Conservation (phyloP, 1,140 invertebrate species). For the Drosophila repleta region DNA sequence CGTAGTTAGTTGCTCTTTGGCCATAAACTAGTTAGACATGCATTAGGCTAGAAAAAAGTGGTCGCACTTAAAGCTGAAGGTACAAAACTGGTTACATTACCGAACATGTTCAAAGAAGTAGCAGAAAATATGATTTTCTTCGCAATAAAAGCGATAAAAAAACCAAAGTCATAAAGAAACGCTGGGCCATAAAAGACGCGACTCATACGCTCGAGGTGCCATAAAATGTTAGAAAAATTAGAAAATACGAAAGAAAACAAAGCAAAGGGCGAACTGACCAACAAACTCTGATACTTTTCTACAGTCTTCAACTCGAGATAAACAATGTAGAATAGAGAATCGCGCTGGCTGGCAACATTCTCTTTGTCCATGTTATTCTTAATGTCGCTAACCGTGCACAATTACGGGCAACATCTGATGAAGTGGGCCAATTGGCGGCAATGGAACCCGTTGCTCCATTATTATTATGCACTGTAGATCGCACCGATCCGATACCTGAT, state of each 20-base stretch:
- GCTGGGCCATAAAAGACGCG: constrained; percentile 41
- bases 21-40: constrained; percentile 75
- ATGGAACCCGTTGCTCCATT: constrained; percentile 26
- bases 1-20: constrained; percentile 24
- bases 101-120: constrained; percentile 3
- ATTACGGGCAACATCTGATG: constrained; percentile 70
- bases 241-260: constrained; percentile 25
- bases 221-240: constrained; percentile 66
- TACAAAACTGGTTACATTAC: constrained; percentile 77
- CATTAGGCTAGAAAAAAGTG: constrained; percentile 59
- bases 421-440: constrained; percentile 72
- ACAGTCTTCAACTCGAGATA: not conserved
- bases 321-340: constrained; percentile 1
- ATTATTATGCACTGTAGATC: not conserved
- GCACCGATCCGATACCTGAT: not conserved
- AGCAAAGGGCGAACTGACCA: constrained; percentile 45
- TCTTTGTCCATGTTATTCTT: constrained; percentile 44
- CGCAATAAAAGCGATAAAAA: constrained; percentile 54
- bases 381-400: constrained; percentile 72
- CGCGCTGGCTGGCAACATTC: not conserved
- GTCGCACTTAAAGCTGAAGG: constrained; percentile 54
- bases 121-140: constrained; percentile 11
- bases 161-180: constrained; percentile 44
- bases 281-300: constrained; percentile 12
- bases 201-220: not conserved